Percentiles rank a stretch among this genome's conserved stretches.
These are phyloP conservation scores for Macaria liturata DNA, from an alignment of 2,888 invertebrate species.

Conservation along the genomic window DNA sequence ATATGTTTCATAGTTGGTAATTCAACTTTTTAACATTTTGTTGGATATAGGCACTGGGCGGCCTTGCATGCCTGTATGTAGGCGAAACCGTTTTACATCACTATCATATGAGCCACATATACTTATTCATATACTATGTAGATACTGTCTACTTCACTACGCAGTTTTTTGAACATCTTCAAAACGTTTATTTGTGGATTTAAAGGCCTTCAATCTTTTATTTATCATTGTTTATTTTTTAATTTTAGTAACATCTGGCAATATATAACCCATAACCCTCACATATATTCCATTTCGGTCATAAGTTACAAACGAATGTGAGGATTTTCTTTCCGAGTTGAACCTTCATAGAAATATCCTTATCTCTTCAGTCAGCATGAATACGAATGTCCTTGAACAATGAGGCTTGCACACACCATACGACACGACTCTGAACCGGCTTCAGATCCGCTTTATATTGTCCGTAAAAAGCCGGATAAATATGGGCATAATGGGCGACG, in stretches of 20 bases:
- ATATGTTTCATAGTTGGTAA: constrained; percentile 16
- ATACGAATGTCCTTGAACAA: constrained; percentile 18
- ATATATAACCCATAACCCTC: too few relatives aligned
- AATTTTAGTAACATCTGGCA: too few relatives aligned
- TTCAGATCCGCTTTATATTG: constrained; percentile 25
- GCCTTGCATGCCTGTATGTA: constrained; percentile 29
- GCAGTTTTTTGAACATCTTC: too few relatives aligned
- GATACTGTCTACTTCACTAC: too few relatives aligned
- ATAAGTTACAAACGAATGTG: constrained; percentile 5
- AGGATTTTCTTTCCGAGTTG: constrained; percentile 14
- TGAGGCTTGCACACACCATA: constrained; percentile 10
- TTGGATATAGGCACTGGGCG: constrained; percentile 26
- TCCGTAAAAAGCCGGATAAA: constrained; percentile 26
- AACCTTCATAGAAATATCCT: constrained; percentile 11
- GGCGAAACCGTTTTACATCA: constrained; percentile 25
- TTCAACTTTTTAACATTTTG: constrained; percentile 21
- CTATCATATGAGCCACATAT: constrained; percentile 19
- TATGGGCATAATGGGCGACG: constrained; percentile 29
- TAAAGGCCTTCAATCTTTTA: too few relatives aligned
- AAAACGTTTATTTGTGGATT: too few relatives aligned
- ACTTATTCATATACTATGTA: neutral
- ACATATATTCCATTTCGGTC: too few relatives aligned
- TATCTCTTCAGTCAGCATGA: constrained; percentile 11
- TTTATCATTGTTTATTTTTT: too few relatives aligned
- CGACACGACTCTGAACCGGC: constrained; percentile 14